Base-by-base conservation (phyloP, 2,888 invertebrate species). In the Epistrophella euchroma region DNA sequence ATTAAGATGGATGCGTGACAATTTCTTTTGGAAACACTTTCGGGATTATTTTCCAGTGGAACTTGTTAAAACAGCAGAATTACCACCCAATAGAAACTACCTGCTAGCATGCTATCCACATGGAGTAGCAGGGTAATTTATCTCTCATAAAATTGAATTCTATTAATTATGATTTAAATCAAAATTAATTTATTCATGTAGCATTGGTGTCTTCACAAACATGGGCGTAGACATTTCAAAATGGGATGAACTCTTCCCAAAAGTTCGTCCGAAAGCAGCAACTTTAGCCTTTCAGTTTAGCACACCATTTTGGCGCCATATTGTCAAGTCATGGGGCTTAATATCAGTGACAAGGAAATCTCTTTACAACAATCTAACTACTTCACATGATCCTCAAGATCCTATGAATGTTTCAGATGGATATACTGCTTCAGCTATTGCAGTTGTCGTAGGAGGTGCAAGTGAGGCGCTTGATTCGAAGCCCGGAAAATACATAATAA, bases 101-200 rank as follows among this genome's bases (percentile, higher is more conserved):
- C 93, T 98, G 22, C 94, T 97, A 86, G 97, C 97, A 6, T 95
- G 95, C 80, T 98, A 97, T 92, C 99, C 99, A 0, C 99, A 99
- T 92, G 99, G 99, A 2, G 94, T 98, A 0, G 93, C 98, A 37
- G 91, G 92, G 92, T 92, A 89, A 89, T 0, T 19, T 19, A 13
- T 6, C 6, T 1, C 10, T 13, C 0, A 9, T 9, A 32, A 32
- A 4, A 40, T 15, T 40, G 5, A 19, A 5, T 28, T 15, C n/a
- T 11, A 35, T 10, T 37, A 25, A 25, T 25, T 25, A 25, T 37
- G 11, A n/a, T n/a, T n/a, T n/a, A n/a, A 37, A 15, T 40, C 2
- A 43, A 0, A n/a, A 4, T 4, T 13, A 13, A 43, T n/a, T 19
- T 56, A 10, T 10, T 47, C 5, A 22, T 56, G 6, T 11, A 96